Base-by-base conservation (phyloP, 2,113 vertebrate genomes). In the Neotoma lepida region DNA sequence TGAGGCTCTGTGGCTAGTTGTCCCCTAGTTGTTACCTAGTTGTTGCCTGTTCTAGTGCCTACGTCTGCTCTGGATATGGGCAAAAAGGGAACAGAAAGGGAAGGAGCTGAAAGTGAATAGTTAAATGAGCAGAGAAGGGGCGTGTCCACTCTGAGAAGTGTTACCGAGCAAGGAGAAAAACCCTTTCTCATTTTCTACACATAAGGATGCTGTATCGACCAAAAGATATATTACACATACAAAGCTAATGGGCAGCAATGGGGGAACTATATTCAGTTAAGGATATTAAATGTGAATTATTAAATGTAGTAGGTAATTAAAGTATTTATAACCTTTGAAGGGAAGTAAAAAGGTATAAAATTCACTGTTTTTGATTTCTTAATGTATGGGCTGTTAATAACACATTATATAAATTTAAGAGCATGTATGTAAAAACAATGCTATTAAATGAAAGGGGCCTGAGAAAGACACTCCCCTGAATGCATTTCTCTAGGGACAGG, bases 291-390 rank as follows among this genome's bases (percentile, higher is more conserved):
- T 87, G 63, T 71, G 46, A 28, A 81, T 93, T 90, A 87, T 80
- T 94, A 90, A 95, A 92, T 39, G 10, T n/a, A 89, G 12, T 81
- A 78, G 39, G 39, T 80, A 92, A 81, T 94, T 76, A 78, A 92
- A 85, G 61, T 58, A 91, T 77, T 93, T 91, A 93, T 88, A 92
- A 92, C 93, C 80, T 95, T 92, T 89, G 46, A 91, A 74, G 88
- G n/a, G 81, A 95, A 86, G 68, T 87, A 89, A 89, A 93, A 89
- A 63, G 70, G 24, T 68, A 46, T 92, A 92, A 92, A 95, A 78
- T 84, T 89, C 93, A 89, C 39, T 94, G 41, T 46, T 80, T 95
- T 93, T 39, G 82, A 17, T 70, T 96, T 76, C 93, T 76, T 26
- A 74, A 94, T 89, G 49, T 49, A 73, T 58, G 56, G 39, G 46